phyloP scores from a whole-genome alignment of 2,797 vertebrate species.

The Podarcis siculus region DNA sequence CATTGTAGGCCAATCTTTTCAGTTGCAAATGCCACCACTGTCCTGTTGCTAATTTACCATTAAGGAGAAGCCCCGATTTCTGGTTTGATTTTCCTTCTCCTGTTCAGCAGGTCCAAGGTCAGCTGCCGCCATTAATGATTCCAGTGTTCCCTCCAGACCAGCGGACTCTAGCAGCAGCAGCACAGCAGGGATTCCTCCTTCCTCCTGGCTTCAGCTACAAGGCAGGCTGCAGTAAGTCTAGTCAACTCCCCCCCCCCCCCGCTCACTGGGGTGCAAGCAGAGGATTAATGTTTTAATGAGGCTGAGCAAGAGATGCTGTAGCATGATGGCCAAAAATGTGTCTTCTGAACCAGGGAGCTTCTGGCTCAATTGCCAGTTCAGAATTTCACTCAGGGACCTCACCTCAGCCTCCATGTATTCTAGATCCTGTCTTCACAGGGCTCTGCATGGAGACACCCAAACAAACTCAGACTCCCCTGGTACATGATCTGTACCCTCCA shows the following conservation, averaged over 20 bases:
- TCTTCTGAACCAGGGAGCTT: neutral
- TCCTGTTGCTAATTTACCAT: neutral
- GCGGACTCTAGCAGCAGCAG: constrained; percentile 94
- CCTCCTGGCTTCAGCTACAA: constrained; percentile 98
- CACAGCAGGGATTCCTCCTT: constrained; percentile 98
- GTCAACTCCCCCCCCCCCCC: constrained; percentile 31
- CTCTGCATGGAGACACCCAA: neutral
- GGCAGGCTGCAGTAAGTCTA: constrained; percentile 96
- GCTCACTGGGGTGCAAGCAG: constrained; percentile 30
- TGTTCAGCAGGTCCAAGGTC: constrained; percentile 98
- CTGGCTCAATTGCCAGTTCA: neutral
- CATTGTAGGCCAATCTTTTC: constrained; percentile 6
- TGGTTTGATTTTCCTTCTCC: constrained; percentile 76
- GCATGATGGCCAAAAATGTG: neutral
- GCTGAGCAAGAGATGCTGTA: neutral
- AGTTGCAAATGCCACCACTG: neutral
- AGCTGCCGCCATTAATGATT: constrained; percentile 98
- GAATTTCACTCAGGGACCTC: neutral
- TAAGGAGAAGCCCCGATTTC: constrained; percentile 36
- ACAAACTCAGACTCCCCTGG: neutral
- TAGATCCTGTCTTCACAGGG: neutral
- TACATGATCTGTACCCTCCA: neutral
- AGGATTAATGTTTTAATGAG: constrained; percentile 35
- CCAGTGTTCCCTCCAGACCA: constrained; percentile 98
- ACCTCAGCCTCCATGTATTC: neutral